Evolutionary conservation across 2,797 vertebrate species (phyloP), one percentile per base, ranked within the genome.

Genomic region (Echiichthys vipera): DNA sequence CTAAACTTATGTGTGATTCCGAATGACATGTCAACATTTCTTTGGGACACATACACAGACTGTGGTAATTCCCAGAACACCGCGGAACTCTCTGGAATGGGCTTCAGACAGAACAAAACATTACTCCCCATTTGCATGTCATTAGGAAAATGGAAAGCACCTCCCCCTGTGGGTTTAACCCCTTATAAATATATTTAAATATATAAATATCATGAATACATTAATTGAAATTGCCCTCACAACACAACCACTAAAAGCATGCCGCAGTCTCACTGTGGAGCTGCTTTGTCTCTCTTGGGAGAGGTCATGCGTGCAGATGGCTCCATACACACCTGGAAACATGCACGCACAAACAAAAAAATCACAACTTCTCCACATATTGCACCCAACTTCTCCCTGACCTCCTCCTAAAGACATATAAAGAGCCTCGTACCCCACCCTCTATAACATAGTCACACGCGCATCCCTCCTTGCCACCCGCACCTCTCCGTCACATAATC

Each of bases 161-260:
- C 88, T 75, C 89, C 92, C 88, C 90, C 90, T 85, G 83, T 91
- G 93, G 94, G 83, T 91, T 92, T 91, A 90, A 92, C 88, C 85
- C 84, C 92, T 93, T 92, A 95, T 95, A 94, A 95, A 95, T 94
- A 94, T 93, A 94, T 95, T 94, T 94, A 93, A 94, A 94, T 94
- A 93, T 91, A 94, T 95, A 94, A 93, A 94, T 95, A 92, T 94
- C 89, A 94, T 94, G 92, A 94, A 95, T 94, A 92, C 88, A 92
- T 94, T 91, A 92, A 94, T 94, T 91, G 88, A 75, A 78, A 90
- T 78, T 83, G 84, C 53, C 83, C 84, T 86, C 79, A 76, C 80
- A 84, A 87, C 55, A 83, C 63, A 77, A 64, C 78, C 75, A 65
- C 81, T 91, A 89, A 90, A 92, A 90, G 76, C 84, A 82, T 34